Percentiles rank a stretch among this genome's conserved stretches.
These are phyloP conservation scores for Ecdyonurus torrentis DNA, from an alignment of 2,888 invertebrate species.

Conservation along the genomic window DNA sequence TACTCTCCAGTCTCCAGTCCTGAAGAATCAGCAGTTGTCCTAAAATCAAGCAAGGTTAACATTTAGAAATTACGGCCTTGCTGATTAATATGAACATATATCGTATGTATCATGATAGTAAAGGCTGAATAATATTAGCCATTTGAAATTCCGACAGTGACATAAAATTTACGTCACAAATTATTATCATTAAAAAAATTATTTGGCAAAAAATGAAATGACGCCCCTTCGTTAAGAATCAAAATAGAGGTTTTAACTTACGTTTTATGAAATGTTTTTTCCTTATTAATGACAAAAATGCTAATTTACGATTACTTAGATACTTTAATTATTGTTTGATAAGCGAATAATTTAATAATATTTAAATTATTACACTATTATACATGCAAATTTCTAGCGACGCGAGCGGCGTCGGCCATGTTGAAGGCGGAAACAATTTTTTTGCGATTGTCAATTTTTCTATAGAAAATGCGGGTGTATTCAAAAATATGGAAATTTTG, in stretches of 20 bases:
- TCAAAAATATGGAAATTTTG: too few relatives aligned
- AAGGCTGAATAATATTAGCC: background rate
- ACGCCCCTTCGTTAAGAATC: background rate
- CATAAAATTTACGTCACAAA: background rate
- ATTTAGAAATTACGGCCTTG: too few relatives aligned
- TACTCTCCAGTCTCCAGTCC: too few relatives aligned
- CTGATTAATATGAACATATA: too few relatives aligned
- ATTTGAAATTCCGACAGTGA: background rate
- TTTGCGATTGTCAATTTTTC: background rate
- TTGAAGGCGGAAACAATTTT: background rate
- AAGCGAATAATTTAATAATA: background rate
- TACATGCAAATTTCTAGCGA: background rate
- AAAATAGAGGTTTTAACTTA: background rate
- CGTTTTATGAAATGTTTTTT: background rate
- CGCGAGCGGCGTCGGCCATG: conserved; percentile 2
- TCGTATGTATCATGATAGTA: too few relatives aligned
- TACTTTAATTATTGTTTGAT: background rate
- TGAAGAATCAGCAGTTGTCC: too few relatives aligned
- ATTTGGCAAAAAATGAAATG: background rate
- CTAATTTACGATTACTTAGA: background rate
- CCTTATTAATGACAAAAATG: background rate
- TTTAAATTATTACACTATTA: background rate
- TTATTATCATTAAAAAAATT: background rate
- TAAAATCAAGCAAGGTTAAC: too few relatives aligned
- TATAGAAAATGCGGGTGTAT: too few relatives aligned